These are phyloP conservation scores for Drosophila bocki DNA, from an alignment of 1,140 invertebrate species.

Conservation along the genomic window DNA sequence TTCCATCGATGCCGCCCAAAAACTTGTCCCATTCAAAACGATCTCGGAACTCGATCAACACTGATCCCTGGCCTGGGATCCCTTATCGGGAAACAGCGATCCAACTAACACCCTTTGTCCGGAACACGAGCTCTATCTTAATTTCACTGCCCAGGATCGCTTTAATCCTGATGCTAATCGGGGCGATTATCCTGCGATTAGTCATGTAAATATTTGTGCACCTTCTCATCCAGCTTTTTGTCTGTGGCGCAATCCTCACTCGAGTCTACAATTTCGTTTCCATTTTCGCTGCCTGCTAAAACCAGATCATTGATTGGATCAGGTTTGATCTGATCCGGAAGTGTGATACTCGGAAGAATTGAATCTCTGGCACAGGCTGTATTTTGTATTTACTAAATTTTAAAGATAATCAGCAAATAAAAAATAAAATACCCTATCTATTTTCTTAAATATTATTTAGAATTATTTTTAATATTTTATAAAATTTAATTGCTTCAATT, in stretches of 20 bases:
- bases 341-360: conserved; percentile 22
- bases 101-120: conserved; percentile 49
- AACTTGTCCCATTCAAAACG: neutral
- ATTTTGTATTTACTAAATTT: too few species aligned
- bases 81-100: neutral
- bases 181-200: conserved; percentile 51
- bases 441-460: neutral
- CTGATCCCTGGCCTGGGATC: neutral
- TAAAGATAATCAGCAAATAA: too few species aligned
- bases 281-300: conserved; percentile 28
- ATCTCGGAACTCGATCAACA: conserved; percentile 26
- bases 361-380: neutral
- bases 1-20: conserved; percentile 12
- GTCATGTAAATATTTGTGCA: conserved; percentile 48
- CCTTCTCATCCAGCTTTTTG: neutral
- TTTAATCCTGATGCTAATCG: conserved; percentile 47
- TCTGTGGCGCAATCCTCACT: conserved; percentile 31
- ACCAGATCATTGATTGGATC: conserved; percentile 44
- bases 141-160: conserved; percentile 24
- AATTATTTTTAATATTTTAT: too few species aligned
- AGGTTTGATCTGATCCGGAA: conserved; percentile 42
- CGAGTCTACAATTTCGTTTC: conserved; percentile 1
- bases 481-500: neutral
- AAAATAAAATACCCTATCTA: too few species aligned
- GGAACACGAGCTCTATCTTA: conserved; percentile 21